These are phyloP conservation scores for Hiodon alosoides DNA, from an alignment of 2,113 vertebrate species.

Conservation along the genomic window DNA sequence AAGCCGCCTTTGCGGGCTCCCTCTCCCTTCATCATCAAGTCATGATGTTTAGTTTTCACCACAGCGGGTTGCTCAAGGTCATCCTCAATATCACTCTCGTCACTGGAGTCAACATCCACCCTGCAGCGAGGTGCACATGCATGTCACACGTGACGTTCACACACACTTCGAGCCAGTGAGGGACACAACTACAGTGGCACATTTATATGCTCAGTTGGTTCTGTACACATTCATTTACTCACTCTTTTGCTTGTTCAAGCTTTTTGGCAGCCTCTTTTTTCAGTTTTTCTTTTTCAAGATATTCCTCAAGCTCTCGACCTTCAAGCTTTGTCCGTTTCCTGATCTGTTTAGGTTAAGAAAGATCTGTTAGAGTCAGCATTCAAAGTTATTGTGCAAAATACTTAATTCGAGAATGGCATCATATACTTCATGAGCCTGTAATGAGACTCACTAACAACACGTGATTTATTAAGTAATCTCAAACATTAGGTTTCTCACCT, in stretches of 20 bases:
- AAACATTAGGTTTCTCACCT: slow-evolving; percentile 66
- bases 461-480: too few relatives aligned
- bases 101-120: slow-evolving; percentile 92
- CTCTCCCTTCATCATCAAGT: slow-evolving; percentile 98
- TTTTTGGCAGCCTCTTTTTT: slow-evolving; percentile 98
- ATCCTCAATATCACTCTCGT: slow-evolving; percentile 92
- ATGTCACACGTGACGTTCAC: background rate
- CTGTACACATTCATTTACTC: slow-evolving; percentile 44
- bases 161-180: background rate
- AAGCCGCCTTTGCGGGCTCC: slow-evolving; percentile 92
- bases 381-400: too few relatives aligned
- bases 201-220: background rate
- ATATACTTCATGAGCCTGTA: too few relatives aligned
- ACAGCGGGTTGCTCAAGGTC: slow-evolving; percentile 82
- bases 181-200: too few relatives aligned
- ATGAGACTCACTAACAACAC: too few relatives aligned
- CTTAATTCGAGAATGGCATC: too few relatives aligned
- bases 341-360: slow-evolving; percentile 57
- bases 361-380: background rate
- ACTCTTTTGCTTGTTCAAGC: slow-evolving; percentile 98
- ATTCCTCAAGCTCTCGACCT: slow-evolving; percentile 94
- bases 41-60: slow-evolving; percentile 87
- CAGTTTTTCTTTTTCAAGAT: slow-evolving; percentile 86
- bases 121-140: slow-evolving; percentile 55
- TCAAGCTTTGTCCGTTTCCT: slow-evolving; percentile 92